Evolutionary conservation across 2,113 vertebrate species (phyloP).

Genomic region (Dromiciops gliroides): DNA sequence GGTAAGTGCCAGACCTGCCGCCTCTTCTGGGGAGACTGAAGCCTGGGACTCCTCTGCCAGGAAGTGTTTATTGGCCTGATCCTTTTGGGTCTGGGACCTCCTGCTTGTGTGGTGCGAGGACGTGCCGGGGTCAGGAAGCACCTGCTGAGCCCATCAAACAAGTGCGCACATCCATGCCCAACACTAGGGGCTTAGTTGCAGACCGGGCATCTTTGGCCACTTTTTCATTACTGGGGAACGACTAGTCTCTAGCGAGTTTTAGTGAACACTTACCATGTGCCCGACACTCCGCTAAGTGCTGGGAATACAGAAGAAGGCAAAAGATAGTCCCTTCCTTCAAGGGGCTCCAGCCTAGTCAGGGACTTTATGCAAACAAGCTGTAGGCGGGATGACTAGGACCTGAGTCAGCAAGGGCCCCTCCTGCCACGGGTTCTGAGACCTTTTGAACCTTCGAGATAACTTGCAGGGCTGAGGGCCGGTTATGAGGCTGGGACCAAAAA

Average conservation of each 20-base stretch:
- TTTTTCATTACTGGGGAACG: neutral
- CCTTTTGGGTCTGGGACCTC: neutral
- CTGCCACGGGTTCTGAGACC: neutral
- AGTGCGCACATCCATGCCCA: rapidly evolving
- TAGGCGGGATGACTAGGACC: too few species aligned
- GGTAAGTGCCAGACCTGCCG: conserved; percentile 80
- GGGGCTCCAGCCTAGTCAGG: neutral
- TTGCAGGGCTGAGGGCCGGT: too few species aligned
- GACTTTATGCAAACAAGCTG: neutral
- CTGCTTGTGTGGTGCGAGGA: rapidly evolving
- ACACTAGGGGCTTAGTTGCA: neutral
- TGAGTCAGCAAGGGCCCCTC: neutral
- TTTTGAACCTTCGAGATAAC: neutral
- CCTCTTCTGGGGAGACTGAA: neutral
- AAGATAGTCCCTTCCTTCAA: neutral
- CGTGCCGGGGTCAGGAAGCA: neutral
- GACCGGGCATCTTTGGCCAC: neutral
- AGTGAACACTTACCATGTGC: neutral
- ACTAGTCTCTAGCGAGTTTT: neutral
- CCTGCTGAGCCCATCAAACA: neutral
- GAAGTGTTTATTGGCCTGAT: neutral
- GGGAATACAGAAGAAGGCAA: neutral
- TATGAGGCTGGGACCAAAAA: neutral
- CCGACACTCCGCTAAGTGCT: neutral
- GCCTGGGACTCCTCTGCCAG: neutral